Conservation (phyloP, 1,140 invertebrate genomes). For the Dendrolimus punctatus region DNA sequence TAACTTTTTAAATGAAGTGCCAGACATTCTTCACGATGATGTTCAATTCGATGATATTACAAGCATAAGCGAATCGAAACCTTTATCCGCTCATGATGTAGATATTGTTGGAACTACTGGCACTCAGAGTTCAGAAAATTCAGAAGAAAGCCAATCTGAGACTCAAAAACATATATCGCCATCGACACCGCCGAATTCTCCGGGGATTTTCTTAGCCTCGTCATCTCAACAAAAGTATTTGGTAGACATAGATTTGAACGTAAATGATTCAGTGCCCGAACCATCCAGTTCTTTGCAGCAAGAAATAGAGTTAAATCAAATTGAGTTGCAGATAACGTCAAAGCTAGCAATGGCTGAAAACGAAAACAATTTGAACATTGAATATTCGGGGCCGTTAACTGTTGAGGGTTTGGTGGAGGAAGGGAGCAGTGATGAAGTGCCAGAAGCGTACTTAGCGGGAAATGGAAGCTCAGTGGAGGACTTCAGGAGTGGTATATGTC, state of each 20-base stretch:
- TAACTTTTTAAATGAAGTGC: slow-evolving; percentile 63
- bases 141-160: slow-evolving; percentile 32
- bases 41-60: slow-evolving; percentile 40
- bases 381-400: slow-evolving; percentile 54
- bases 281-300: slow-evolving; percentile 24
- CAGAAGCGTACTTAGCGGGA: slow-evolving; percentile 48
- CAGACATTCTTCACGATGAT: slow-evolving; percentile 46
- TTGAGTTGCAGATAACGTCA: slow-evolving; percentile 55
- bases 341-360: slow-evolving; percentile 68
- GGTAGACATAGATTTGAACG: slow-evolving; percentile 46
- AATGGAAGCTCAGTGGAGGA: slow-evolving; percentile 53
- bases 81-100: not conserved
- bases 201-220: slow-evolving; percentile 48
- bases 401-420: slow-evolving; percentile 41
- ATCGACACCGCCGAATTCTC: slow-evolving; percentile 57
- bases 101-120: slow-evolving; percentile 10
- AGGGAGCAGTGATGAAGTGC: slow-evolving; percentile 27
- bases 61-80: slow-evolving; percentile 36
- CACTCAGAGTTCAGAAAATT: slow-evolving; percentile 25
- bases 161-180: slow-evolving; percentile 52
- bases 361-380: slow-evolving; percentile 69
- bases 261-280: slow-evolving; percentile 11
- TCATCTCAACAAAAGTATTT: slow-evolving; percentile 49
- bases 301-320: slow-evolving; percentile 50
- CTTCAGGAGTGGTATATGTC: slow-evolving; percentile 70